Percentiles rank a stretch among this genome's conserved stretches.
These are phyloP conservation scores for cattle (Bos taurus) DNA, from an alignment of 2,113 vertebrate species.

Conservation along the genomic window ARS-UCD2.0 NC_037330.1:74422501-74423000, in stretches of 20 bases:
- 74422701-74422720: background rate
- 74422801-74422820: background rate
- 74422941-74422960: background rate
- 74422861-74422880: background rate
- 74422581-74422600: background rate
- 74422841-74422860: background rate
- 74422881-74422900: background rate
- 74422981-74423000: background rate
- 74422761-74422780: background rate
- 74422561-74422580: background rate
- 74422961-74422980: background rate
- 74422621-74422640: background rate
- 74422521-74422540: background rate
- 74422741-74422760: background rate
- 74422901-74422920: background rate
- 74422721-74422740: background rate
- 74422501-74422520: background rate
- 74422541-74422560: background rate
- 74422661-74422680: background rate
- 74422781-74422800: background rate
- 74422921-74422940: background rate
- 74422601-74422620: background rate
- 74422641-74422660: background rate
- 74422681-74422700: background rate
- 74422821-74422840: background rate